phyloP scores from a whole-genome alignment of 2,888 invertebrate genomes.

The Schizaphis graminum region DNA sequence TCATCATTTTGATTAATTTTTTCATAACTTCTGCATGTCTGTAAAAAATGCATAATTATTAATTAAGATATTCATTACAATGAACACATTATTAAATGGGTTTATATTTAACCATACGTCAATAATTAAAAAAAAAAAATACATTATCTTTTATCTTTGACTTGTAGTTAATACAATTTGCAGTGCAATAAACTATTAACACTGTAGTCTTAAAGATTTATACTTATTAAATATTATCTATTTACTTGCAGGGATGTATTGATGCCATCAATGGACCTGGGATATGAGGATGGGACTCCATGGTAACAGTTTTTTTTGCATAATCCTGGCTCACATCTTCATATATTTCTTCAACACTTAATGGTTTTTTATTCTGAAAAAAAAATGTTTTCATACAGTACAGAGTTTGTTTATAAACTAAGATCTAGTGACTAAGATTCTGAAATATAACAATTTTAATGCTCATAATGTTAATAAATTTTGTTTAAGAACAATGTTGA shows the following conservation, averaged over 20 bases:
- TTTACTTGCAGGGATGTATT: slow-evolving; percentile 95
- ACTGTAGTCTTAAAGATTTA: not conserved
- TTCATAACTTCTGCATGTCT: slow-evolving; percentile 99
- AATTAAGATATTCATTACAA: not conserved
- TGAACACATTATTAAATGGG: not conserved
- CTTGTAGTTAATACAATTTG: not conserved
- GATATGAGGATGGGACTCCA: slow-evolving; percentile 97
- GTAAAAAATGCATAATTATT: slow-evolving; percentile 69
- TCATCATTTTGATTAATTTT: slow-evolving; percentile 97
- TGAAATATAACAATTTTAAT: not conserved
- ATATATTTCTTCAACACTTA: slow-evolving; percentile 96
- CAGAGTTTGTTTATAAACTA: not conserved
- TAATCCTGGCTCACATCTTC: slow-evolving; percentile 99
- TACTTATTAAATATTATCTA: slow-evolving; percentile 11
- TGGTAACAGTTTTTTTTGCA: slow-evolving; percentile 99
- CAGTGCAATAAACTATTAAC: not conserved
- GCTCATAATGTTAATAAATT: not conserved
- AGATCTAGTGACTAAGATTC: too few relatives aligned
- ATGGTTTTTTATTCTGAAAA: slow-evolving; percentile 82
- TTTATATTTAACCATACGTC: not conserved
- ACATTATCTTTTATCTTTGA: not conserved
- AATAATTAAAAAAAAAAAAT: not conserved
- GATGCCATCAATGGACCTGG: slow-evolving; percentile 96
- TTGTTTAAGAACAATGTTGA: not conserved
- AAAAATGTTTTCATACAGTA: slow-evolving; percentile 49